These are phyloP conservation scores for Brachionus koreanus DNA, from an alignment of 1,140 invertebrate species.

Conservation along the genomic window DNA sequence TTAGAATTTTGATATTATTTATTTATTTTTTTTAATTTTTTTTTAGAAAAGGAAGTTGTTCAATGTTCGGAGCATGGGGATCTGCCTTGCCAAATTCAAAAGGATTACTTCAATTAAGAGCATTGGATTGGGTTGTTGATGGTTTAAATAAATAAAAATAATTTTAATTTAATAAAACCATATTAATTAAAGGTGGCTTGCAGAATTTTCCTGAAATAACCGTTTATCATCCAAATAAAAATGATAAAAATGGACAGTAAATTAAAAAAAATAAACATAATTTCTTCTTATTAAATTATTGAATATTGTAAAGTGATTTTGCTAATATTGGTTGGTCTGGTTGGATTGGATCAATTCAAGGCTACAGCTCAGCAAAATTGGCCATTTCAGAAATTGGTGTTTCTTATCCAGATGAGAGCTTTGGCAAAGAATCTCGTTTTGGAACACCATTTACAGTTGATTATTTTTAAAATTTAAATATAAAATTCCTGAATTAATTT, in stretches of 20 bases:
- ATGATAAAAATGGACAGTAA: slow-evolving; percentile 43
- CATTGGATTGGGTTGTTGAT: slow-evolving; percentile 51
- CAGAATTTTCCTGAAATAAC: slow-evolving; percentile 52
- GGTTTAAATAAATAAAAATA: not conserved
- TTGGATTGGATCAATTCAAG: slow-evolving; percentile 46
- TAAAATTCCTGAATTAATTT: not conserved
- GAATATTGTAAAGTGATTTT: slow-evolving; percentile 11
- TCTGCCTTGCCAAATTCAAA: slow-evolving; percentile 33
- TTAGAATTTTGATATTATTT: not conserved
- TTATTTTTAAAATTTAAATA: not conserved
- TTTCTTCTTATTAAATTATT: slow-evolving; percentile 48
- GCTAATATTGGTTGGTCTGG: slow-evolving; percentile 37
- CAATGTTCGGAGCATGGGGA: slow-evolving; percentile 52
- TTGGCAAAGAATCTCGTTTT: slow-evolving; percentile 49
- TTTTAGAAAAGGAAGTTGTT: slow-evolving; percentile 50
- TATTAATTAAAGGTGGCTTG: slow-evolving; percentile 48
- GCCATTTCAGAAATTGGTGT: slow-evolving; percentile 52
- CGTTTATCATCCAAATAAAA: slow-evolving; percentile 49
- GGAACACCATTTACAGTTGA: slow-evolving; percentile 50
- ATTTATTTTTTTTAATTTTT: not conserved
- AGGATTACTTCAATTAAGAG: slow-evolving; percentile 48
- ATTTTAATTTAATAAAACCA: not conserved
- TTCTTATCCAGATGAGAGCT: slow-evolving; percentile 49
- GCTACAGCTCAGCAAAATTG: slow-evolving; percentile 49
- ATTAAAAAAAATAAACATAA: slow-evolving; percentile 41